These are phyloP conservation scores for Gambelia wislizenii DNA, from an alignment of 2,797 vertebrate species.

Conservation along the genomic window DNA sequence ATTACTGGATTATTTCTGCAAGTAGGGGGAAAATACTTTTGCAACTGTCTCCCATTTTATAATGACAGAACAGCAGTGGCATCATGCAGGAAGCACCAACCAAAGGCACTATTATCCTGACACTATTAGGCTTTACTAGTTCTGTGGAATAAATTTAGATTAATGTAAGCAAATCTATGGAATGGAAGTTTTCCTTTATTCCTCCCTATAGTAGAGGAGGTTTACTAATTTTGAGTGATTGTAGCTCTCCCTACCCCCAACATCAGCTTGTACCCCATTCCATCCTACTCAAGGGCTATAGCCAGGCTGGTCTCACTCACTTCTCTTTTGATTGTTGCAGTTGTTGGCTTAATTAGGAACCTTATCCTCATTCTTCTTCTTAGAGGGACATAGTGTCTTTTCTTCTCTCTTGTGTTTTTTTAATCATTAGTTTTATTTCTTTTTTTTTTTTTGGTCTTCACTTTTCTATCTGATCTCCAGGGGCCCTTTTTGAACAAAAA, in stretches of 20 bases:
- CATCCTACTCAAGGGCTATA: neutral
- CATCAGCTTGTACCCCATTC: too few relatives aligned
- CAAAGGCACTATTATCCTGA: neutral
- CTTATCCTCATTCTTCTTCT: neutral
- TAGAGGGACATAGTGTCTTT: neutral
- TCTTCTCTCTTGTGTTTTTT: neutral
- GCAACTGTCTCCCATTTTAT: too few relatives aligned
- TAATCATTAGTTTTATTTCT: neutral
- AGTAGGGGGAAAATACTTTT: too few relatives aligned
- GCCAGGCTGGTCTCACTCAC: neutral
- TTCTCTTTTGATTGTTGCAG: neutral
- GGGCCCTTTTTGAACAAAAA: too few relatives aligned
- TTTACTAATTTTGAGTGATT: too few relatives aligned
- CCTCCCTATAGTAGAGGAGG: too few relatives aligned
- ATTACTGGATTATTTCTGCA: too few relatives aligned
- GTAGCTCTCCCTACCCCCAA: neutral
- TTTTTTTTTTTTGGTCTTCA: neutral
- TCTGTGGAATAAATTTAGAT: neutral
- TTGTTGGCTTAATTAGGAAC: neutral
- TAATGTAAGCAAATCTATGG: neutral
- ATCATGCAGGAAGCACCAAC: too few relatives aligned
- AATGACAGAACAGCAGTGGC: too few relatives aligned
- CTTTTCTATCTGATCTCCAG: neutral
- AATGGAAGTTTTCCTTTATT: neutral
- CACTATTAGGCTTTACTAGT: too few relatives aligned